Conservation (phyloP, 1,140 invertebrate species). For the Brachionus koreanus region DNA sequence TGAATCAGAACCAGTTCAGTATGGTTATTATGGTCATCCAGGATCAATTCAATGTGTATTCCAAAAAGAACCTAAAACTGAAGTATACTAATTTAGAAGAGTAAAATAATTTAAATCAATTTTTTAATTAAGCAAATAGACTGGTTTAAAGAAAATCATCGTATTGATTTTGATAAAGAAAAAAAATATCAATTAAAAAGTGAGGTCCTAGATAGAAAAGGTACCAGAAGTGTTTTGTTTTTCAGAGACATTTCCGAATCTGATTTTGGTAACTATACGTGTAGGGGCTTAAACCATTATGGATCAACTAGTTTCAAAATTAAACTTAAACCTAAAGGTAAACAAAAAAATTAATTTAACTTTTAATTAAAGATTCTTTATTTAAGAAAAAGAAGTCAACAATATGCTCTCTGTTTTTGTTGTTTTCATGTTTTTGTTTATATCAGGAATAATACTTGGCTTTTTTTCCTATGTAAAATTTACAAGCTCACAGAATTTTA, state of each 20-base stretch:
- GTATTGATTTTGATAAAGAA: conserved; percentile 32
- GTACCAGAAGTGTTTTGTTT: conserved; percentile 10
- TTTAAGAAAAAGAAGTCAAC: neutral
- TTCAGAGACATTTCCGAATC: neutral
- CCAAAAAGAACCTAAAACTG: conserved; percentile 27
- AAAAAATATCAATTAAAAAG: conserved; percentile 5
- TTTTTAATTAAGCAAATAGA: conserved; percentile 14
- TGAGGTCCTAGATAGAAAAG: conserved; percentile 12
- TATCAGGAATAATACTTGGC: neutral
- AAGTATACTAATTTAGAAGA: neutral
- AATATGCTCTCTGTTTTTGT: conserved; percentile 1
- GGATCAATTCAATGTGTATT: conserved; percentile 11
- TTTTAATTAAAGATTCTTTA: neutral
- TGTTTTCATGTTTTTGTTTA: conserved; percentile 38
- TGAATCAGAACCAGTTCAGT: neutral
- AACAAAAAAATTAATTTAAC: neutral
- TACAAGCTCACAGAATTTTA: neutral
- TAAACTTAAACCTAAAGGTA: conserved; percentile 8
- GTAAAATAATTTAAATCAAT: neutral
- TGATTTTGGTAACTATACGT: conserved; percentile 38
- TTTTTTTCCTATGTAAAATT: conserved; percentile 42
- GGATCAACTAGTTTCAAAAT: conserved; percentile 2
- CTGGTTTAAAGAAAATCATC: neutral
- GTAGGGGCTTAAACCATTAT: conserved; percentile 6
- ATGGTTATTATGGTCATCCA: neutral